A percentile compares a stretch with the other conserved stretches of the same genome.
These are phyloP conservation scores for Ornithoptera priamus DNA, from an alignment of 2,888 invertebrate species.

Conservation along the genomic window DNA sequence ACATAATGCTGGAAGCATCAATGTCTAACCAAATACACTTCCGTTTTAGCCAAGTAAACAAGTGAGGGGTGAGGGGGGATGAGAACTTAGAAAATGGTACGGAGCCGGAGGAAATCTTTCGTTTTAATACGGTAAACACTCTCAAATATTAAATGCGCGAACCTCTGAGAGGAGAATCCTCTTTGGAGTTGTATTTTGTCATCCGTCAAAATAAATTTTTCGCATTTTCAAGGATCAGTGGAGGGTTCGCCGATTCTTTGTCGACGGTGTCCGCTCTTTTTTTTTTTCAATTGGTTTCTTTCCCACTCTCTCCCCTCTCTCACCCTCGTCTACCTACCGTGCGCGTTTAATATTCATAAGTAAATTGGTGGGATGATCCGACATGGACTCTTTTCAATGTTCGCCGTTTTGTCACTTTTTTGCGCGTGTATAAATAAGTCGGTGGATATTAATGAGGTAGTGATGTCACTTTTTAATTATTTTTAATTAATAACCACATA, in stretches of 20 bases:
- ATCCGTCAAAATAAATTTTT: slow-evolving; percentile 76
- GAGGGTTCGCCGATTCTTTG: slow-evolving; percentile 57
- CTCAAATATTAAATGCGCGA: slow-evolving; percentile 71
- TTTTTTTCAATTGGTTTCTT: slow-evolving; percentile 24
- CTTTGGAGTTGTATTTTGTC: slow-evolving; percentile 62
- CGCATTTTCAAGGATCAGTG: slow-evolving; percentile 56
- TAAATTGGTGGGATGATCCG: slow-evolving; percentile 68
- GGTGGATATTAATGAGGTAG: background rate
- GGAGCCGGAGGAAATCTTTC: slow-evolving; percentile 17
- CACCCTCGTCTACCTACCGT: slow-evolving; percentile 47
- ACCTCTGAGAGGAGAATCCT: slow-evolving; percentile 53
- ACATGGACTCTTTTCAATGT: slow-evolving; percentile 32
- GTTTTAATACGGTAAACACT: slow-evolving; percentile 50
- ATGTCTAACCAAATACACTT: slow-evolving; percentile 1
- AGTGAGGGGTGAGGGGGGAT: slow-evolving; percentile 5
- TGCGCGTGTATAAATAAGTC: slow-evolving; percentile 14
- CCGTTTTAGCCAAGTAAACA: slow-evolving; percentile 8
- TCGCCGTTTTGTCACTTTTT: slow-evolving; percentile 29
- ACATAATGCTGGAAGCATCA: background rate
- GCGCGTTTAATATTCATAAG: slow-evolving; percentile 77
- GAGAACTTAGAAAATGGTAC: slow-evolving; percentile 20
- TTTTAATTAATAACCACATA: no score
- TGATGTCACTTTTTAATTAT: background rate
- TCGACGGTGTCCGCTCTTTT: slow-evolving; percentile 53
- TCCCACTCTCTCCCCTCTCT: slow-evolving; percentile 36